A percentile compares a stretch with the other conserved stretches of the same genome.
phyloP scores from a whole-genome alignment of 2,888 invertebrate genomes.

The Euplagia quadripunctaria region DNA sequence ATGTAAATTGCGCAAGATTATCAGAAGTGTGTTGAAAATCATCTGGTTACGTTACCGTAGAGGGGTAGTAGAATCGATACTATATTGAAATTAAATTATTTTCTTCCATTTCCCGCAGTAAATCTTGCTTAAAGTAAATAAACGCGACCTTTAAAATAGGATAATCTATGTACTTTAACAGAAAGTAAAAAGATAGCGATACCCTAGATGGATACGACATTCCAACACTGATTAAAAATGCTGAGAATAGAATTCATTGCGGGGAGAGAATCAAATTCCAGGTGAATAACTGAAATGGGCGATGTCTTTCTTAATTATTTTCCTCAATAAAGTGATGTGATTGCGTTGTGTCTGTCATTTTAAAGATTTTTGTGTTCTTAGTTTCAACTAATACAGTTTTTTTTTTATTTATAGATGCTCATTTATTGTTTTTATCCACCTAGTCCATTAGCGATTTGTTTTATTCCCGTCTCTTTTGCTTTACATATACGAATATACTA shows the following conservation, averaged over 20 bases:
- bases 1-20: neutral
- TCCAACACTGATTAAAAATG: slow-evolving; percentile 17
- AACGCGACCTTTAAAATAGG: neutral
- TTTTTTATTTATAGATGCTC: neutral
- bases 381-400: neutral
- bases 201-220: slow-evolving; percentile 3
- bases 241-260: slow-evolving; percentile 23
- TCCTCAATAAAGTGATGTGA: slow-evolving; percentile 27
- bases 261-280: slow-evolving; percentile 19
- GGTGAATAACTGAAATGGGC: slow-evolving; percentile 30
- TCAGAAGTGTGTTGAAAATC: slow-evolving; percentile 8
- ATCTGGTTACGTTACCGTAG: neutral
- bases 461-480: neutral
- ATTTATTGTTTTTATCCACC: neutral
- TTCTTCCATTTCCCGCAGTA: too few relatives aligned
- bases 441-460: neutral
- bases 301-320: slow-evolving; percentile 39
- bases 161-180: neutral
- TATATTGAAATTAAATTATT: too few relatives aligned
- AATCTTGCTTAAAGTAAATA: neutral
- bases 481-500: neutral
- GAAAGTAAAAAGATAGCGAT: neutral
- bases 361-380: neutral
- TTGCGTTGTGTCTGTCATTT: slow-evolving; percentile 28
- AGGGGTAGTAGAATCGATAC: too few relatives aligned